Conservation (phyloP, 2,888 invertebrate genomes). For the Seira sanloemensis region DNA sequence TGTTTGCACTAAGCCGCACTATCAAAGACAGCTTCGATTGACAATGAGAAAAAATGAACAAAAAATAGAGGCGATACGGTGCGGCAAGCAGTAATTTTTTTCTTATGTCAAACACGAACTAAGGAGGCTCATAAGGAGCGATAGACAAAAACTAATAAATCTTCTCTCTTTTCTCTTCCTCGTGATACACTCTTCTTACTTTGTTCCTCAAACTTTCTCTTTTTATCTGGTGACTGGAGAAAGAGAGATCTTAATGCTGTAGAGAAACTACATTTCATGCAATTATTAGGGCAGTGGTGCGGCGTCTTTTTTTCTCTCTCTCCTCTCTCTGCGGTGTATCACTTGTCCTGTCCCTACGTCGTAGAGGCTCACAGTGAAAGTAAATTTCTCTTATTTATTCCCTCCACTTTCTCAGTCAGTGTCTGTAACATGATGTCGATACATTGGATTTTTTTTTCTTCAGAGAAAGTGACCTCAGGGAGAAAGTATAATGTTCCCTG, state of each 20-base stretch:
- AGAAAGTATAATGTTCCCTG: neutral
- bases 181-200: conserved; percentile 11
- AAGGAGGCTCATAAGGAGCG: conserved; percentile 13
- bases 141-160: conserved; percentile 48
- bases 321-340: neutral
- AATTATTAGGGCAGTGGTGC: neutral
- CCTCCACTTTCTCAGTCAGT: neutral
- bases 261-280: neutral
- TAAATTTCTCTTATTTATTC: neutral
- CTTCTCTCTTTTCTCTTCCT: conserved; percentile 14
- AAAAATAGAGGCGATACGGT: neutral
- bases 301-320: neutral
- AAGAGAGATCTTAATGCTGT: no score
- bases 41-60: neutral
- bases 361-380: neutral
- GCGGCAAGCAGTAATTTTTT: neutral
- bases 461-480: neutral
- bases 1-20: neutral
- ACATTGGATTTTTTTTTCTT: neutral
- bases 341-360: neutral
- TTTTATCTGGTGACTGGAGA: neutral
- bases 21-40: neutral
- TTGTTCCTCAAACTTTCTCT: neutral
- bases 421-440: neutral
- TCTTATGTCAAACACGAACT: neutral